phyloP scores from a whole-genome alignment of 2,888 invertebrate species.

The Orthosia gothica region DNA sequence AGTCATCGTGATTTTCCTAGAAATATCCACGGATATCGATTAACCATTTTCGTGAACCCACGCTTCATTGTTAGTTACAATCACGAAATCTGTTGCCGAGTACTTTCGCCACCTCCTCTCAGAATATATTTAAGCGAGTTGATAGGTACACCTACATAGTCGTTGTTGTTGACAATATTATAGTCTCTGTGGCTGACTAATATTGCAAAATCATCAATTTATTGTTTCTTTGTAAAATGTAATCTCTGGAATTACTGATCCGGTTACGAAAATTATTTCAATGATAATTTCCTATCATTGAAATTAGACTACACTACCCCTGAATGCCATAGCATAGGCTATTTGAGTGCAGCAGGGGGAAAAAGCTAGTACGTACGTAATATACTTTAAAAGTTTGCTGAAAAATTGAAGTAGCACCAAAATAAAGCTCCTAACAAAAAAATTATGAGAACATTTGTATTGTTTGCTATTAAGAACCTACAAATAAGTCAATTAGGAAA shows the following conservation, averaged over 20 bases:
- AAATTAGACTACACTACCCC: too few species aligned
- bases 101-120: slow-evolving; percentile 24
- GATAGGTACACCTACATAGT: neutral
- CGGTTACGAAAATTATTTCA: too few species aligned
- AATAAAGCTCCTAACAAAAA: neutral
- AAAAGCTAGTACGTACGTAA: too few species aligned
- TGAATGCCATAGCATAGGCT: too few species aligned
- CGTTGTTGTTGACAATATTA: neutral
- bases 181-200: neutral
- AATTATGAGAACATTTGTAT: too few species aligned
- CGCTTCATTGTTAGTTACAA: slow-evolving; percentile 24
- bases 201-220: too few species aligned
- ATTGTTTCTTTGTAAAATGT: too few species aligned
- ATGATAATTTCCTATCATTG: too few species aligned
- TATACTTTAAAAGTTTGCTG: too few species aligned
- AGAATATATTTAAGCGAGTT: slow-evolving; percentile 6
- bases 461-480: too few species aligned
- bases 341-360: too few species aligned
- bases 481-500: neutral
- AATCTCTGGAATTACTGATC: too few species aligned
- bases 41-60: slow-evolving; percentile 33
- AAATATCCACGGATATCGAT: slow-evolving; percentile 15
- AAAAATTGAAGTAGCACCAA: neutral
- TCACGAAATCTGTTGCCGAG: slow-evolving; percentile 18
- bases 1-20: slow-evolving; percentile 18